Conservation (phyloP, 2,113 vertebrate genomes). For the Daboia siamensis region DNA sequence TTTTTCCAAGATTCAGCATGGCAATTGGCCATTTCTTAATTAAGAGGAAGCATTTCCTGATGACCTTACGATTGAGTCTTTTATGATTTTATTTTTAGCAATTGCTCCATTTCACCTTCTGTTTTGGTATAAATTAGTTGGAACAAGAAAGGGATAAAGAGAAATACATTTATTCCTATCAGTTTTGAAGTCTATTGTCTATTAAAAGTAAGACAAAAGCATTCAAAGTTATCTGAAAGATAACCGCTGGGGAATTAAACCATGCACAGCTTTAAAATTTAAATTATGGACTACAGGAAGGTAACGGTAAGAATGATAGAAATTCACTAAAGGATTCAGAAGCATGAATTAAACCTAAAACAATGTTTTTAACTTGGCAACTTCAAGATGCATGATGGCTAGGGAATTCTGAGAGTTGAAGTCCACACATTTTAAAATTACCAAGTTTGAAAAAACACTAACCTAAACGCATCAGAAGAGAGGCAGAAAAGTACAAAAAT, state of each 20-base stretch:
- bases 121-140: slow-evolving; percentile 13
- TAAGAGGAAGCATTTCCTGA: slow-evolving; percentile 52
- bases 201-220: background rate
- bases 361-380: background rate
- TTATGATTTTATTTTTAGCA: slow-evolving; percentile 18
- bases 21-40: slow-evolving; percentile 44
- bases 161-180: background rate
- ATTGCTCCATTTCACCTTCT: slow-evolving; percentile 26
- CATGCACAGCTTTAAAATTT: background rate
- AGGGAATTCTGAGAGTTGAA: background rate
- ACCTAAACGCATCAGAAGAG: background rate
- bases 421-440: background rate
- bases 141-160: slow-evolving; percentile 18
- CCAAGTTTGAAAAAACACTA: background rate
- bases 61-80: slow-evolving; percentile 47
- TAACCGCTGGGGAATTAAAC: background rate
- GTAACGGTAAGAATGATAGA: background rate
- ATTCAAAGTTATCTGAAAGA: background rate
- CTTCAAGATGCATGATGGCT: background rate
- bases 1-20: background rate
- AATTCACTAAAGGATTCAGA: background rate
- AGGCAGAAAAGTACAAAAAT: background rate
- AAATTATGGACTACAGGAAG: background rate
- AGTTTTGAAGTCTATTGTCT: background rate
- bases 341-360: background rate